Evolutionary conservation across 2,113 vertebrate genomes (phyloP).

Genomic region (Oenanthe oenanthe): DNA sequence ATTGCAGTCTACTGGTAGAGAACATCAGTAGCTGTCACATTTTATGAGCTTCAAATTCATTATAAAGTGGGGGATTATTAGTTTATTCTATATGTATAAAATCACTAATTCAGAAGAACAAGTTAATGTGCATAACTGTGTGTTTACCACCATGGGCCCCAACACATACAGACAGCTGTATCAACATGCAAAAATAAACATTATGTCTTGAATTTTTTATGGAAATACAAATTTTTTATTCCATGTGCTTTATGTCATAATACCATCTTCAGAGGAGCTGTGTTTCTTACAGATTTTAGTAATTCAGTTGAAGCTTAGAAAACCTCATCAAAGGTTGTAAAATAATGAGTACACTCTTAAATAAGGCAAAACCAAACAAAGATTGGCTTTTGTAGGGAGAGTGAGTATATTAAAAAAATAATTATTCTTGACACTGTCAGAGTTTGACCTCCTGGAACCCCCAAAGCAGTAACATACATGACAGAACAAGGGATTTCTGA

Average conservation of each 20-base stretch:
- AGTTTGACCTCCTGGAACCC: neutral
- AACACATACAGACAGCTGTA: neutral
- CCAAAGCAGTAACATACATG: neutral
- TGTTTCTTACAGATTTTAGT: constrained; percentile 11
- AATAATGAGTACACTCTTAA: neutral
- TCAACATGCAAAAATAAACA: constrained; percentile 10
- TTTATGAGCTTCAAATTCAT: neutral
- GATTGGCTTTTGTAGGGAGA: neutral
- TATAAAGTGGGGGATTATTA: neutral
- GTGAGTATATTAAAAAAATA: constrained; percentile 46
- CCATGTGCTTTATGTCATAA: constrained; percentile 25
- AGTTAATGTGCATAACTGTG: neutral
- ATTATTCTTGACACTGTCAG: constrained; percentile 3
- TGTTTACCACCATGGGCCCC: neutral
- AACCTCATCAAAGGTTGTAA: neutral
- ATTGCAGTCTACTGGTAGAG: neutral
- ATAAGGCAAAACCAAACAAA: neutral
- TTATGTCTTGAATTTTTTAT: constrained; percentile 11
- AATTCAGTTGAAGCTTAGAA: neutral
- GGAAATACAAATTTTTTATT: neutral
- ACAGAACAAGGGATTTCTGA: constrained; percentile 29
- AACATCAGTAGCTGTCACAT: neutral
- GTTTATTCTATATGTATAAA: neutral
- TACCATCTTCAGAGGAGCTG: neutral
- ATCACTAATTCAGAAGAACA: neutral